phyloP scores from a whole-genome alignment of 1,140 invertebrate genomes.

The Drosophila rhopaloa region DNA sequence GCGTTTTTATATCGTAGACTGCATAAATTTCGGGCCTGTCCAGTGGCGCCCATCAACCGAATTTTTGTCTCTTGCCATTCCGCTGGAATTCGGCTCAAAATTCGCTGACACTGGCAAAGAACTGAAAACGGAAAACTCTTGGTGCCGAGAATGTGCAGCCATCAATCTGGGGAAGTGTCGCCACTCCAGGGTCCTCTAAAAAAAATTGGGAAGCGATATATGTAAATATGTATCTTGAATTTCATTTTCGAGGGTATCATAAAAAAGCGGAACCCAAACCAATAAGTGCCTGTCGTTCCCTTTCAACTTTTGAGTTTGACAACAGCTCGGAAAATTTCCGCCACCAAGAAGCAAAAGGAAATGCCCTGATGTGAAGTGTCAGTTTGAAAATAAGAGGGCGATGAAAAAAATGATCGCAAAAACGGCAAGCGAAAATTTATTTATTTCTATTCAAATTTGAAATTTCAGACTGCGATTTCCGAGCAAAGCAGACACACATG shows the following conservation, averaged over 20 bases:
- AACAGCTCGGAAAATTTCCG: constrained; percentile 42
- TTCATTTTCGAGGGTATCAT: constrained; percentile 3
- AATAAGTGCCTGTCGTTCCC: constrained; percentile 4
- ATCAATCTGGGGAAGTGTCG: constrained; percentile 67
- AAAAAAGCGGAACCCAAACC: not conserved
- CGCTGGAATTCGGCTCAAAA: constrained; percentile 20
- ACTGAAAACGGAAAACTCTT: constrained; percentile 15
- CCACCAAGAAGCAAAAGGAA: constrained; percentile 19
- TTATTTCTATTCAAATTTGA: constrained; percentile 56
- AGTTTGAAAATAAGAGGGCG: constrained; percentile 4
- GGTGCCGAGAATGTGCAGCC: constrained; percentile 43
- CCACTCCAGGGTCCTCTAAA: constrained; percentile 16
- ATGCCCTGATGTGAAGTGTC: constrained; percentile 26
- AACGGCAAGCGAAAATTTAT: constrained; percentile 39
- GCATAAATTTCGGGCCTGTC: constrained; percentile 70
- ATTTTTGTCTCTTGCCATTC: constrained; percentile 30
- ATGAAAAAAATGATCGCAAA: constrained; percentile 18
- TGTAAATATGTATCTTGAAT: not conserved
- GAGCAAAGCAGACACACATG: constrained; percentile 32
- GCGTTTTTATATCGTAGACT: constrained; percentile 16
- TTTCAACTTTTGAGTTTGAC: constrained; percentile 24
- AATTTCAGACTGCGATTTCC: constrained; percentile 44
- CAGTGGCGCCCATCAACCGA: constrained; percentile 72
- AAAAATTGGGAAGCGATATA: constrained; percentile 6
- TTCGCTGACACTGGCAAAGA: constrained; percentile 39